Percentiles rank a stretch among this genome's conserved stretches.
Evolutionary conservation across 1,140 invertebrate species (phyloP).

Genomic region (Diprion similis): DNA sequence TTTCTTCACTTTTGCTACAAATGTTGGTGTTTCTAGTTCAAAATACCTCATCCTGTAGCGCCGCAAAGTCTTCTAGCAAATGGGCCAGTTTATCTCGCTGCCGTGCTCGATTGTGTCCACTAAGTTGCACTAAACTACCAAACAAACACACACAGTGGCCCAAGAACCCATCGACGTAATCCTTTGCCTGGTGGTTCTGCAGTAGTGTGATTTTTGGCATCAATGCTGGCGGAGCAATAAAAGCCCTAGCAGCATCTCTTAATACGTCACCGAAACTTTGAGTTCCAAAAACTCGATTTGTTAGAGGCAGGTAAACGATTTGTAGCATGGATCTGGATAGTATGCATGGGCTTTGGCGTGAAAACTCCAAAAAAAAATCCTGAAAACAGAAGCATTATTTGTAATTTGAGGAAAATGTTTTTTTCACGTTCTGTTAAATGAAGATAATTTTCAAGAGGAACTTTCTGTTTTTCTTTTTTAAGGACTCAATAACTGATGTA

Average conservation of each 20-base stretch:
- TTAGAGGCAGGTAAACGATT: constrained; percentile 74
- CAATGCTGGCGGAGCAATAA: constrained; percentile 88
- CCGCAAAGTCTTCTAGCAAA: constrained; percentile 87
- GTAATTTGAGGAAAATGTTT: too few relatives aligned
- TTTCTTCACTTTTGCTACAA: neutral
- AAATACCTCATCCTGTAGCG: constrained; percentile 89
- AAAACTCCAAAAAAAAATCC: constrained; percentile 95
- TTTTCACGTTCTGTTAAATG: constrained; percentile 19
- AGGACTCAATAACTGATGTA: too few relatives aligned
- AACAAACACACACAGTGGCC: constrained; percentile 88
- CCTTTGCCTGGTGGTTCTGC: constrained; percentile 75
- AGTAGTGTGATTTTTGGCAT: constrained; percentile 71
- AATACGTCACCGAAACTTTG: constrained; percentile 80
- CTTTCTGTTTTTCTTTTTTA: too few relatives aligned
- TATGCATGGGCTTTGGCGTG: constrained; percentile 86
- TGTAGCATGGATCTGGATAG: constrained; percentile 92
- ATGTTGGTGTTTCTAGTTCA: neutral
- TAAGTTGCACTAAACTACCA: constrained; percentile 86
- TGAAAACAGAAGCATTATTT: constrained; percentile 55
- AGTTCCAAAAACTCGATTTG: constrained; percentile 59
- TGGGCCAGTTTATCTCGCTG: constrained; percentile 93
- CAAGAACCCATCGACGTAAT: constrained; percentile 90
- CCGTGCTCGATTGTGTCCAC: constrained; percentile 92
- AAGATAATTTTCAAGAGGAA: constrained; percentile 17
- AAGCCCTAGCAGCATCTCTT: constrained; percentile 82